phyloP scores from a whole-genome alignment of 2,888 invertebrate genomes.

The Microctonus hyperodae region DNA sequence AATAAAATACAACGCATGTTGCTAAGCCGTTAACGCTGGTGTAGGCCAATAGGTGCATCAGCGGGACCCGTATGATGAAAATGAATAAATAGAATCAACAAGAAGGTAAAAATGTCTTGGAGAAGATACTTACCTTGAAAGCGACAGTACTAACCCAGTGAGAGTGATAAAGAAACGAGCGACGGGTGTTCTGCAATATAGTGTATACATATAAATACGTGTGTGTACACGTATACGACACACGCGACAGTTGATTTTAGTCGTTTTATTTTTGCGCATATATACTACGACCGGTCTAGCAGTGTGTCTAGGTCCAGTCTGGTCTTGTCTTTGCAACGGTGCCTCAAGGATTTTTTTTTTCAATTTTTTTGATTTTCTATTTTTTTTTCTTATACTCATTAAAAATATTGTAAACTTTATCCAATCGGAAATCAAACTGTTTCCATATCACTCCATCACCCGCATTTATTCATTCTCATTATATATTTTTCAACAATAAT shows the following conservation, averaged over 20 bases:
- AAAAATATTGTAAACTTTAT: neutral
- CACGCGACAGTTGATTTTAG: neutral
- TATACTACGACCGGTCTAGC: conserved; percentile 56
- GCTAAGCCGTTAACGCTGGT: conserved; percentile 27
- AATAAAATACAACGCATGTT: conserved; percentile 30
- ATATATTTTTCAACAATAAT: neutral
- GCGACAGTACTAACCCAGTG: conserved; percentile 40
- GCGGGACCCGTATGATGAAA: conserved; percentile 48
- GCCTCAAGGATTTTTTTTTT: neutral
- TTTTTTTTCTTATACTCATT: neutral
- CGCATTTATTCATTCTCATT: neutral
- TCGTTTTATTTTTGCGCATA: conserved; percentile 28
- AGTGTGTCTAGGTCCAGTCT: conserved; percentile 55
- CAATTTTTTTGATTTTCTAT: neutral
- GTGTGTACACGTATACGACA: neutral
- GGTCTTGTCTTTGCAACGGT: conserved; percentile 23
- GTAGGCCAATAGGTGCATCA: conserved; percentile 36
- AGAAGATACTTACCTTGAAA: conserved; percentile 39
- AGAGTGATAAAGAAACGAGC: conserved; percentile 24
- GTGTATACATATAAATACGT: neutral
- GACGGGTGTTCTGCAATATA: conserved; percentile 23
- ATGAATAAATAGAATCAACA: conserved; percentile 39
- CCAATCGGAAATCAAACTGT: no score
- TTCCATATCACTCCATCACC: no score
- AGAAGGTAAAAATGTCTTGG: conserved; percentile 33